A percentile compares a stretch with the other conserved stretches of the same genome.
phyloP scores from a whole-genome alignment of 2,797 vertebrate species.

The Erethizon dorsatum region DNA sequence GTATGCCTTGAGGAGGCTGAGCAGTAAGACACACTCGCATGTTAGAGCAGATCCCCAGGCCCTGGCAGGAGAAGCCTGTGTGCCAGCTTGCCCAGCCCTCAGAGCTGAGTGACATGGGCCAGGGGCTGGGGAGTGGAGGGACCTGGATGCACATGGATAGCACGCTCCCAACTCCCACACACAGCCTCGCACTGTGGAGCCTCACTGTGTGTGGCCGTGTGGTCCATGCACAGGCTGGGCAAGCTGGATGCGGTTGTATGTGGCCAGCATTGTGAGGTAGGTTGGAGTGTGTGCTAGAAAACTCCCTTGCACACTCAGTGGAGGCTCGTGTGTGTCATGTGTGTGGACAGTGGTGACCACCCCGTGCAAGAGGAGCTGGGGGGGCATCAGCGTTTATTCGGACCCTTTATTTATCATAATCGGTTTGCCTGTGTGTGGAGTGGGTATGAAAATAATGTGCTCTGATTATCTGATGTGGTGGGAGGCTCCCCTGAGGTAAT shows the following conservation, averaged over 20 bases:
- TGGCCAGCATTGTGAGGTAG: not conserved
- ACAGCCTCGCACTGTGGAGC: not conserved
- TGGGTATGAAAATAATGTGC: not conserved
- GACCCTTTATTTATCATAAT: not conserved
- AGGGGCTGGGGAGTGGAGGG: not conserved
- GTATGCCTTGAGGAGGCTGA: not conserved
- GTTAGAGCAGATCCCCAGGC: not conserved
- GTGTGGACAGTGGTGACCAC: not conserved
- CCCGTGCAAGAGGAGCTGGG: not conserved
- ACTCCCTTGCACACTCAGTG: not conserved
- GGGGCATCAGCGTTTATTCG: not conserved
- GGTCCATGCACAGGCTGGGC: not conserved
- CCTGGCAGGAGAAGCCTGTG: not conserved
- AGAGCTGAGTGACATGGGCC: not conserved
- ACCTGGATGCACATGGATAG: too few relatives aligned
- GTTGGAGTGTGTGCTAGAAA: not conserved
- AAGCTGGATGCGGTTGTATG: not conserved
- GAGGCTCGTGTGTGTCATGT: not conserved
- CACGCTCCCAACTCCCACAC: not conserved
- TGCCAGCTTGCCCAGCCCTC: not conserved
- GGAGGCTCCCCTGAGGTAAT: not conserved
- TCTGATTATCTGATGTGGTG: not conserved
- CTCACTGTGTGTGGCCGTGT: not conserved
- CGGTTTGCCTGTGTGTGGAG: not conserved
- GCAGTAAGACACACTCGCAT: not conserved